Percentiles rank a stretch among this genome's conserved stretches.
Evolutionary conservation across 2,797 vertebrate species (phyloP).

Genomic region (Pelobates cultripes): DNA sequence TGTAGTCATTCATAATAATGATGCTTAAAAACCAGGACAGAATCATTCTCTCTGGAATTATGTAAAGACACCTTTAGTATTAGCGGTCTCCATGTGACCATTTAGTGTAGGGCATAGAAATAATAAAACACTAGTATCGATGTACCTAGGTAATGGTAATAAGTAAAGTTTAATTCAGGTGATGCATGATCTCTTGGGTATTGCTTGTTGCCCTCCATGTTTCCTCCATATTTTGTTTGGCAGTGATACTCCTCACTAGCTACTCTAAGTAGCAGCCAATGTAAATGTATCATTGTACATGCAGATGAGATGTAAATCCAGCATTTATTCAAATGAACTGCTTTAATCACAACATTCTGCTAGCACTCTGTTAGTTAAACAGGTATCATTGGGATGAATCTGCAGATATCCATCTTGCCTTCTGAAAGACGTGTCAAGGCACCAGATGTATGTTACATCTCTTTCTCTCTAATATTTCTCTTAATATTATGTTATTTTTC

Average conservation of each 20-base stretch:
- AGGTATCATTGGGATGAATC: too few species aligned
- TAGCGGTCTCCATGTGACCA: background rate
- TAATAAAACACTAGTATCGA: background rate
- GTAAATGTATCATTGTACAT: background rate
- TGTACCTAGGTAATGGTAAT: background rate
- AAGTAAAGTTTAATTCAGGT: background rate
- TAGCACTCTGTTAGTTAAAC: too few species aligned
- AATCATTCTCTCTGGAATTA: background rate
- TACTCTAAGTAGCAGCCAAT: background rate
- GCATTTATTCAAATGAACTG: too few species aligned
- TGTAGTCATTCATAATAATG: slow-evolving; percentile 6
- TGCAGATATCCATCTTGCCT: too few species aligned
- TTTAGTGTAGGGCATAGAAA: background rate
- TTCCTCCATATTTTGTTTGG: background rate
- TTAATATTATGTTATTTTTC: too few species aligned
- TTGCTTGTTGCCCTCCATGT: background rate
- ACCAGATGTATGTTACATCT: too few species aligned
- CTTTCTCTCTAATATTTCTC: too few species aligned
- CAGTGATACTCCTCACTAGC: background rate
- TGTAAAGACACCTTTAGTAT: background rate
- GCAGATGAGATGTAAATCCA: too few species aligned
- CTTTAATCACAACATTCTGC: too few species aligned
- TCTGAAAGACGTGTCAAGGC: too few species aligned
- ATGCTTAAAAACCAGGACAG: background rate
- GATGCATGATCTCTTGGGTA: background rate